Evolutionary conservation across 53 echinoderm and acorn worm genomes (phyloP), one percentile per base, ranked within the genome.

Genomic region (Paracentrotus lividus): DNA sequence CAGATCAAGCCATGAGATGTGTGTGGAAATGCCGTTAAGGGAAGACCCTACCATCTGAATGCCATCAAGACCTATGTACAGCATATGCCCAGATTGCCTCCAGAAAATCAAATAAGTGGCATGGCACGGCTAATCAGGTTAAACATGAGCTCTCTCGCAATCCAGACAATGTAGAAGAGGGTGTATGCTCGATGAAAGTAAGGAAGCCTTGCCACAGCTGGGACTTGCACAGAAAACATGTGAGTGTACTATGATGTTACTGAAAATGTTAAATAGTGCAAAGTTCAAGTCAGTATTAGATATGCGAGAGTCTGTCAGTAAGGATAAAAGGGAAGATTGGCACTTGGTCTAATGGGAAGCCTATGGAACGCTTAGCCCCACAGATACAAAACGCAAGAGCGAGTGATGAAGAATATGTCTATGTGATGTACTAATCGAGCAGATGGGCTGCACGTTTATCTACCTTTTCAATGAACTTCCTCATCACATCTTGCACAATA

Each of bases 261-360:
- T 12, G 40, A n/a, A 0, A 49, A 92, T 81, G 92, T 27, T 6
- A 23, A 42, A 92, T 38, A 92, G 81, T 81, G 38, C 0, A 77
- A 16, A 38, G 16, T 24, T 92, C 23, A 12, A 57, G 54, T 42
- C 77, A 54, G 92, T 81, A 42, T 43, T 92, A 34, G 81, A 42
- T 42, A 40, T 42, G 81, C 56, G 57, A 59, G 58, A 26, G 42
- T 15, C 20, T 77, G 36, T 92, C n/a, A 36, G 51, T 26, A 36
- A 92, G 44, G 92, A 92, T 77, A 81, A 92, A 24, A 81, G 58
- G 36, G 92, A 92, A n/a, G 92, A 92, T 56, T 92, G 92, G 92
- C 16, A 58, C 34, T 78, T 78, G 42, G 92, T 24, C 4, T 55
- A 78, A 2, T 78, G 92, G 44, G 78, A 92, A 53, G 92, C 92